Evolutionary conservation across 2,888 invertebrate species (phyloP), one percentile per base, ranked within the genome.

Genomic region (Kryphioiulus occultus): DNA sequence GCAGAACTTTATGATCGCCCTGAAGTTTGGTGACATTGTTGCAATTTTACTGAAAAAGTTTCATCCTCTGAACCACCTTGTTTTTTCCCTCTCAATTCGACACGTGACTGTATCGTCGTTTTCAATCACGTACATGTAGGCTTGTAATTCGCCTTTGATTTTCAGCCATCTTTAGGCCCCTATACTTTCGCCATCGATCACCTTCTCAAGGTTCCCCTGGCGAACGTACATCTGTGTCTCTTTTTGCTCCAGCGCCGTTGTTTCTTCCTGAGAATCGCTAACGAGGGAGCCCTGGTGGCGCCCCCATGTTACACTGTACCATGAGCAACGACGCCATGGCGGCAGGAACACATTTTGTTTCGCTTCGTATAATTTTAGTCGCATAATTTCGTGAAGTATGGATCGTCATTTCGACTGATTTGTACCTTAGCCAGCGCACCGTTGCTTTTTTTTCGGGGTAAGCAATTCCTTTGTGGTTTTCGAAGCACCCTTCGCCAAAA

Each of bases 91-190:
- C 26, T 26, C 26, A 68, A 26, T 68, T 68, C 68, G 12, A 26
- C 68, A 10, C 12, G 68, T 3, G 68, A 26, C 68, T 68, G 68
- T n/a, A 68, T 68, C 68, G 68, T 1, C 26, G 68, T 68, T 68
- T 68, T 68, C 68, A 68, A 68, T 68, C 68, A n/a, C n/a, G n/a
- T n/a, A n/a, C n/a, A n/a, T 68, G 30, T 26, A 26, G 68, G 68
- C 68, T 68, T 26, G 68, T 68, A 68, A 68, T 26, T 7, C 26
- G 68, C 68, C 26, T 68, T 12, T 26, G 68, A 68, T 68, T 68
- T 68, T 68, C 68, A 68, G 68, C 26, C 68, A 68, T 68, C 68
- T 68, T 68, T 68, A 68, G 68, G 26, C 68, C 68, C 68, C 68
- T 68, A 68, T 68, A 26, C 68, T 68, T 68, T 68, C 68, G 68